Percentiles rank a stretch among this genome's conserved stretches.
Conservation (phyloP, 2,113 vertebrate genomes). For the Dascyllus trimaculatus region DNA sequence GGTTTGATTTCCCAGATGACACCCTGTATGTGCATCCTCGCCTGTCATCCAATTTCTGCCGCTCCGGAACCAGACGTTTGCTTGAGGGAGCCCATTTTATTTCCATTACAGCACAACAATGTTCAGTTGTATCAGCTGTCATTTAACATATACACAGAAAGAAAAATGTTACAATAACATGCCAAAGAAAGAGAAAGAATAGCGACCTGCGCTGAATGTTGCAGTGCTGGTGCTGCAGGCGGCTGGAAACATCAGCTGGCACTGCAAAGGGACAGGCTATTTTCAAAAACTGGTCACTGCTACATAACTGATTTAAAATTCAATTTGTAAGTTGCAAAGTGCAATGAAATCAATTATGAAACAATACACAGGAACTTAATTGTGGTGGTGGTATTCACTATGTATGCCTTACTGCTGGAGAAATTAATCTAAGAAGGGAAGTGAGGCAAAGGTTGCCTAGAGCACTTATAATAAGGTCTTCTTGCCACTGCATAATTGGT, state of each 20-base stretch:
- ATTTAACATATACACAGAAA: slow-evolving; percentile 44
- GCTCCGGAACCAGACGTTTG: slow-evolving; percentile 53
- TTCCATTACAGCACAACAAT: slow-evolving; percentile 64
- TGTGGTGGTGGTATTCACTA: slow-evolving; percentile 13
- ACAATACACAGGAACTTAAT: slow-evolving; percentile 23
- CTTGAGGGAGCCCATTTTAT: slow-evolving; percentile 65
- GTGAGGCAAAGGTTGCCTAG: slow-evolving; percentile 60
- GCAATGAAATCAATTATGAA: slow-evolving; percentile 41
- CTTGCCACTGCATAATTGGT: slow-evolving; percentile 77
- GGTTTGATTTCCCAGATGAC: slow-evolving; percentile 83
- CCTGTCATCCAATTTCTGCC: slow-evolving; percentile 74
- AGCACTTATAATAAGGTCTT: slow-evolving; percentile 72
- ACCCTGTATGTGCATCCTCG: slow-evolving; percentile 48
- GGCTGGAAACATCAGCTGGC: background rate
- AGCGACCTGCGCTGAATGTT: slow-evolving; percentile 18
- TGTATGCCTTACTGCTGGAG: slow-evolving; percentile 21
- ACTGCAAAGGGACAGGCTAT: background rate
- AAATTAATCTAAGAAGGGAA: slow-evolving; percentile 48
- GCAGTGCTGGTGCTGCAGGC: background rate
- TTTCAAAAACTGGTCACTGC: slow-evolving; percentile 20
- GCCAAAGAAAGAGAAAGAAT: slow-evolving; percentile 1
- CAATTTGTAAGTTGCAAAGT: slow-evolving; percentile 24
- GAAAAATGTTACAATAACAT: slow-evolving; percentile 20
- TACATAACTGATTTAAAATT: slow-evolving; percentile 23
- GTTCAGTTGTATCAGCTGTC: slow-evolving; percentile 67